Evolutionary conservation across 2,888 invertebrate genomes (phyloP).

Genomic region (Drosophila neoperkinsi): DNA sequence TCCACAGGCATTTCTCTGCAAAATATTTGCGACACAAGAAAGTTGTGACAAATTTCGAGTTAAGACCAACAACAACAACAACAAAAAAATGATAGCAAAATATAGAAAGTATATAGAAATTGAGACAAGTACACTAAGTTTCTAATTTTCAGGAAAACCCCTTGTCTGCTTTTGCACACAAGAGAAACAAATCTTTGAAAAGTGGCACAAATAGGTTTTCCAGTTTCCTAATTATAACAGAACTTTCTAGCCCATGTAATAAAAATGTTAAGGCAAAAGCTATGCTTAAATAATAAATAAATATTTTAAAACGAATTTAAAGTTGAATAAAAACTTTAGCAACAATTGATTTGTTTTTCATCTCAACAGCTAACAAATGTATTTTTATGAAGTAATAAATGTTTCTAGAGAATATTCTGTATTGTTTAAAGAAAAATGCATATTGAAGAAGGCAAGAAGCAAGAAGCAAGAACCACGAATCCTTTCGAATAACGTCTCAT

Average conservation of each 20-base stretch:
- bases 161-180: not conserved
- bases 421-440: not conserved
- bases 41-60: slow-evolving; percentile 78
- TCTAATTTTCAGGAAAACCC: not conserved
- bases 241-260: not conserved
- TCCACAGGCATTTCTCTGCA: slow-evolving; percentile 88
- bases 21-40: slow-evolving; percentile 85
- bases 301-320: not conserved
- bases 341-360: not conserved
- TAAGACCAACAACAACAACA: slow-evolving; percentile 64
- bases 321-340: not conserved
- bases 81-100: slow-evolving; percentile 44
- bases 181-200: slow-evolving; percentile 2
- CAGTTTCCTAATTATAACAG: not conserved
- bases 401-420: not conserved
- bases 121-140: slow-evolving; percentile 15
- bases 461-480: not conserved
- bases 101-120: slow-evolving; percentile 34
- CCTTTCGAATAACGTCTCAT: not conserved
- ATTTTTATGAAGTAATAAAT: not conserved
- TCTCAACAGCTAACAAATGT: not conserved
- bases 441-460: not conserved
- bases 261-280: not conserved
- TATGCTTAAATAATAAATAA: not conserved
- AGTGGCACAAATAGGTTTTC: not conserved